Percentiles rank a stretch among this genome's conserved stretches.
These are phyloP conservation scores for Eupithecia subfuscata DNA, from an alignment of 2,888 invertebrate species.

Conservation along the genomic window DNA sequence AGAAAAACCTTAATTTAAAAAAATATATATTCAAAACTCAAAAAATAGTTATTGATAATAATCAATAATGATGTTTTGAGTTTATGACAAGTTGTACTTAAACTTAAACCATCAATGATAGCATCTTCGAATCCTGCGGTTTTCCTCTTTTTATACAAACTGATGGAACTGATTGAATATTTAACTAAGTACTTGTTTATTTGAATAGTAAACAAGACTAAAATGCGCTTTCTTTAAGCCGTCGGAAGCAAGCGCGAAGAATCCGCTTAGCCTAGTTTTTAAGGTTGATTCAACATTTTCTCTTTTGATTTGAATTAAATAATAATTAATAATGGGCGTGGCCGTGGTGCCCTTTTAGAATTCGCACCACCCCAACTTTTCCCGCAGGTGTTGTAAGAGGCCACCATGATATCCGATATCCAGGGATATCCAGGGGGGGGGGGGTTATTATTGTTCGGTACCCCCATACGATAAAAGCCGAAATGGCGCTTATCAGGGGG, in stretches of 20 bases:
- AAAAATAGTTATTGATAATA: no score
- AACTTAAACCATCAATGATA: background rate
- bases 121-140: background rate
- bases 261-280: conserved; percentile 4
- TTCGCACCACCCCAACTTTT: no score
- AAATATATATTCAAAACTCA: no score
- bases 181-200: background rate
- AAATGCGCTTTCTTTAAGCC: background rate
- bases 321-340: conserved; percentile 2
- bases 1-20: no score
- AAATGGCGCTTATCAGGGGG: background rate
- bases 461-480: background rate
- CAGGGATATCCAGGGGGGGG: no score
- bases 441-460: no score
- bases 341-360: background rate
- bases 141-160: background rate
- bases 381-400: no score
- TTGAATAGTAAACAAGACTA: background rate
- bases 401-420: no score
- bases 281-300: background rate
- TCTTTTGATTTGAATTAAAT: conserved; percentile 1
- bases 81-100: no score
- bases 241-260: background rate
- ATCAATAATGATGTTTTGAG: no score
- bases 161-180: background rate